Conservation (phyloP, 2,113 vertebrate species). For the Erpornis zantholeuca region DNA sequence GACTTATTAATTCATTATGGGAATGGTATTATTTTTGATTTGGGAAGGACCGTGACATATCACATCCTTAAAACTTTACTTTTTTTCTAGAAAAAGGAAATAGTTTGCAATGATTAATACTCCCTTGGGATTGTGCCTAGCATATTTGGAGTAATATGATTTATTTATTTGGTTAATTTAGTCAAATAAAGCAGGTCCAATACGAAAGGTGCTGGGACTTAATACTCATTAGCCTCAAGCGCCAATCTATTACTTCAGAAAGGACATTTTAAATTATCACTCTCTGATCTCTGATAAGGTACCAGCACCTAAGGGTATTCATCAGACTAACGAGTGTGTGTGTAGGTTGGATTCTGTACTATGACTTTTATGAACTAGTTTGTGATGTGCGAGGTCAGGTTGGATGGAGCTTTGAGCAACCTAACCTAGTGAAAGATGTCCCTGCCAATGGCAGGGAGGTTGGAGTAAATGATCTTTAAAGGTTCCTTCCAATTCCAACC, state of each 20-base stretch:
- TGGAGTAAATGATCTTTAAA: neutral
- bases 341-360: neutral
- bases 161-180: slow-evolving; percentile 7
- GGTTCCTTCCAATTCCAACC: neutral
- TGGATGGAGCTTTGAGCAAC: neutral
- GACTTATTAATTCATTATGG: neutral
- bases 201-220: neutral
- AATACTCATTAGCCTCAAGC: neutral
- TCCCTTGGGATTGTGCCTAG: neutral
- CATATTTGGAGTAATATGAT: neutral
- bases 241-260: neutral
- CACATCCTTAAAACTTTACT: neutral
- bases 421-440: neutral
- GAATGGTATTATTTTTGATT: neutral
- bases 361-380: neutral
- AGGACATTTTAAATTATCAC: neutral
- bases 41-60: neutral
- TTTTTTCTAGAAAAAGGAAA: neutral
- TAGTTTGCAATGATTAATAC: neutral
- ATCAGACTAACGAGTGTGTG: neutral
- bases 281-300: neutral
- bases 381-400: neutral
- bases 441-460: neutral
- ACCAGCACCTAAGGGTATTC: neutral
- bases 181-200: neutral